Percentiles rank a stretch among this genome's conserved stretches.
Conservation (phyloP, 2,113 vertebrate species). For the Jacana jacana region DNA sequence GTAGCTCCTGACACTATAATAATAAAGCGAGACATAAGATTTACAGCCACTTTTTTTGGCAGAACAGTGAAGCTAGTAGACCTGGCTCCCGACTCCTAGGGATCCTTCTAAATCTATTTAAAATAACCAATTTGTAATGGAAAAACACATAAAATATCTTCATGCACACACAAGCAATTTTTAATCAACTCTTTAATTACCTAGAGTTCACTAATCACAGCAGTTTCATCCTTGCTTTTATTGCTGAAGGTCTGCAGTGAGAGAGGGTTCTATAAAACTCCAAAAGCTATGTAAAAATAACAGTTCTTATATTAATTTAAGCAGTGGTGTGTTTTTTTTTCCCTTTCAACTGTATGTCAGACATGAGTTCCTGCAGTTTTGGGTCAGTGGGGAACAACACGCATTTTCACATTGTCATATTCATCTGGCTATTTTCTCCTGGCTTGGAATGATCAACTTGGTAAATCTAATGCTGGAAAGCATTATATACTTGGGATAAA, state of each 20-base stretch:
- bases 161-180: background rate
- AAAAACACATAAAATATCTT: background rate
- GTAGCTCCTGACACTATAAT: background rate
- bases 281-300: background rate
- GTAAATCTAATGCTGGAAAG: background rate
- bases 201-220: background rate
- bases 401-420: background rate
- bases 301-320: background rate
- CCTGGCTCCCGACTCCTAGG: background rate
- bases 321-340: accelerated
- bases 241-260: background rate
- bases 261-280: background rate
- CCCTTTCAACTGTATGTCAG: background rate
- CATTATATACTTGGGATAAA: background rate
- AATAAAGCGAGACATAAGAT: background rate
- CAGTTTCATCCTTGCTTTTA: background rate
- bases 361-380: background rate
- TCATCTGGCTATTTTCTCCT: background rate
- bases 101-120: background rate
- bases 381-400: background rate
- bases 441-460: background rate
- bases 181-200: background rate
- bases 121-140: background rate
- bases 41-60: background rate
- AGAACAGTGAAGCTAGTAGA: background rate